Base-by-base conservation (phyloP, 2,888 invertebrate species). In the Sminthurides aquaticus region DNA sequence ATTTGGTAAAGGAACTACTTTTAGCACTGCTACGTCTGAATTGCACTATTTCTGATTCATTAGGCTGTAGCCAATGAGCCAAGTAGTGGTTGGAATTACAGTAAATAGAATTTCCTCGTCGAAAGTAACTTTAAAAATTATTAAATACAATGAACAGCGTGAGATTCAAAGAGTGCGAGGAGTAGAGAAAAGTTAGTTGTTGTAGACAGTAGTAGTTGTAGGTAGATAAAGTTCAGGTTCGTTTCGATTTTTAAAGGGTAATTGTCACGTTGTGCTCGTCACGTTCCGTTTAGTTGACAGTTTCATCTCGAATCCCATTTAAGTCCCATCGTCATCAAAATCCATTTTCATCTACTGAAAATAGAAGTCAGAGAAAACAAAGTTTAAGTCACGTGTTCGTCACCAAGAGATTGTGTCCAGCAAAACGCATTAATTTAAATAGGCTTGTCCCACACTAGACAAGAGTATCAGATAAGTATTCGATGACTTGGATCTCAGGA, bases 331-430 rank as follows among this genome's bases (percentile, higher is more conserved):
- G 22, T 52, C 43, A 61, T 62, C 57, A 63, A 28, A 28, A 28
- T 57, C 63, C 63, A 63, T 57, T 57, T 15, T 57, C 63, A 57
- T 56, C 57, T 62, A 62, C 43, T 43, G 43, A 20, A 52, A 52
- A 52, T 43, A 62, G 57, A 54, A 28, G 63, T 63, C 63, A 63
- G 57, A 58, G 52, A 58, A 49, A 56, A 58, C 49, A 20, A 58
- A 58, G 52, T 52, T 22, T 15, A 15, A 20, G 43, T 52, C 5
- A 22, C 52, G 20, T 15, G 52, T 52, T 20, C 5, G 52, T 22
- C 5, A 52, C 8, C 8, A 43, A 43, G 11, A 18, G 43, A 11
- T 43, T 43, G 18, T 18, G 18, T 43, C 18, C 43, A 43, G 43
- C 8, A 43, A 43, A 43, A 43, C 8, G 43, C 8, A 18, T 11